Evolutionary conservation across 2,888 invertebrate species (phyloP).

Genomic region (Yponomeuta cagnagella): DNA sequence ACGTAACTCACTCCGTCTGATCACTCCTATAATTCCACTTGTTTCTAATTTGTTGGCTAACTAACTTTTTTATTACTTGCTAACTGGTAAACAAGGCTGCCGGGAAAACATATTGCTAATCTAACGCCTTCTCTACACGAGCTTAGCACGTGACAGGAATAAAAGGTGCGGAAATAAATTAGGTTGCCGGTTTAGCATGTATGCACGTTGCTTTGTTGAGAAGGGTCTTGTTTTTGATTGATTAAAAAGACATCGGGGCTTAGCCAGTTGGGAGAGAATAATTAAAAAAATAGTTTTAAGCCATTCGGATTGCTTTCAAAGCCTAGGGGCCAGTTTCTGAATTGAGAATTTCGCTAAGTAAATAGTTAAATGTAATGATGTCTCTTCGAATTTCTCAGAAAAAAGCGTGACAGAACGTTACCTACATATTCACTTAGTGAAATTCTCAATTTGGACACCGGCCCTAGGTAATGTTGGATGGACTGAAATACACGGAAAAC

Average conservation of each 20-base stretch:
- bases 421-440: too few species aligned
- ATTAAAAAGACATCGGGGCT: background rate
- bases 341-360: too few species aligned
- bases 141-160: conserved; percentile 16
- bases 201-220: conserved; percentile 3
- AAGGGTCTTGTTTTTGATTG: background rate
- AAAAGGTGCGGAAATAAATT: background rate
- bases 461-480: too few species aligned
- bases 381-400: too few species aligned
- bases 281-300: too few species aligned
- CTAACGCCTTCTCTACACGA: conserved; percentile 16
- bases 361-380: too few species aligned
- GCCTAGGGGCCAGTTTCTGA: too few species aligned
- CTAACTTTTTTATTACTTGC: conserved; percentile 62
- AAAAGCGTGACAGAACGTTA: too few species aligned
- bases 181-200: conserved; percentile 4
- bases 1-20: conserved; percentile 51
- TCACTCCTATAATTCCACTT: conserved; percentile 36
- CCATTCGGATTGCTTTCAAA: too few species aligned
- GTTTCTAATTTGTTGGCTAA: conserved; percentile 64
- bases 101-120: conserved; percentile 26
- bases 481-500: too few species aligned
- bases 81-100: conserved; percentile 54
- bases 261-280: too few species aligned
- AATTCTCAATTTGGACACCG: too few species aligned